These are phyloP conservation scores for Gobio gobio DNA, from an alignment of 2,113 vertebrate species.

Conservation along the genomic window DNA sequence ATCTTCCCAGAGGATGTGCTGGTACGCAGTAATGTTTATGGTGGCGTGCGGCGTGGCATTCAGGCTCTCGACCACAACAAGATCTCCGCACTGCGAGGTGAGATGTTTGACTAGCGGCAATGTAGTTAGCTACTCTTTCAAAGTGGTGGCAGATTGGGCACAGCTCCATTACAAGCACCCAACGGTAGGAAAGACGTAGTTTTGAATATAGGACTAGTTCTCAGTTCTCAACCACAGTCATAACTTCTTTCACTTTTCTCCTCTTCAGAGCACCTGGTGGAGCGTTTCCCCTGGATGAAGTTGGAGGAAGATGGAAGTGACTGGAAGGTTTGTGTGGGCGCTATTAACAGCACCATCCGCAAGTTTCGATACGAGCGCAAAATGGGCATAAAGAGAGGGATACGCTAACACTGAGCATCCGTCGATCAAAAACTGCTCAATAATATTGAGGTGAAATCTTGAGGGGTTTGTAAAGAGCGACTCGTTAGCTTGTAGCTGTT, in stretches of 20 bases:
- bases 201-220: neutral
- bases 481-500: neutral
- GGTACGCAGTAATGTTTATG: slow-evolving; percentile 76
- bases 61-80: slow-evolving; percentile 74
- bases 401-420: neutral
- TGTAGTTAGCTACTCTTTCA: neutral
- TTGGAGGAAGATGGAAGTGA: slow-evolving; percentile 74
- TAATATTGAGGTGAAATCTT: neutral
- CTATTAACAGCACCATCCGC: slow-evolving; percentile 78
- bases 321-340: slow-evolving; percentile 80
- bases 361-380: slow-evolving; percentile 69
- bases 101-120: slow-evolving; percentile 15
- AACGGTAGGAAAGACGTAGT: neutral
- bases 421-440: neutral
- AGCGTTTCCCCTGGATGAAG: slow-evolving; percentile 72
- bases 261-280: slow-evolving; percentile 80
- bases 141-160: neutral
- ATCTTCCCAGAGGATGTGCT: slow-evolving; percentile 79
- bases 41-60: slow-evolving; percentile 67
- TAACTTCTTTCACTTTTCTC: neutral
- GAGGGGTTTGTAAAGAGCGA: neutral
- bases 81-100: slow-evolving; percentile 80
- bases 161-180: too few species aligned
- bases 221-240: neutral
- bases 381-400: slow-evolving; percentile 48